Evolutionary conservation across 2,888 invertebrate species (phyloP).

Genomic region (Troides oblongomaculatus): DNA sequence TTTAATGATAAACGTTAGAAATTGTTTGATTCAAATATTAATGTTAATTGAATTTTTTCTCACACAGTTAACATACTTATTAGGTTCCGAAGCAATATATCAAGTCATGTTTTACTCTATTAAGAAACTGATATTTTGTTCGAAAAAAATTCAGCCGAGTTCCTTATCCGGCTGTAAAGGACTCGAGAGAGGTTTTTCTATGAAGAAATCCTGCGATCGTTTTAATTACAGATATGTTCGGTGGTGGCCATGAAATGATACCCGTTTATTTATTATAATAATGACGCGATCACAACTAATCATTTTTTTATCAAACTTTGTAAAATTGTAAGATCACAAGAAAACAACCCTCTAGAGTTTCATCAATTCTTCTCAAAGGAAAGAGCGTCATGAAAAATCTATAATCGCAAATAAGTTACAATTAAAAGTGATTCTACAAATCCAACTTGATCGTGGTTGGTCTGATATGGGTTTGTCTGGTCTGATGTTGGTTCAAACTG

Average conservation of each 20-base stretch:
- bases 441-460: too few species aligned
- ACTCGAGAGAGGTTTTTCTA: slow-evolving; percentile 34
- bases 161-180: slow-evolving; percentile 20
- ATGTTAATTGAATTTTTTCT: slow-evolving; percentile 23
- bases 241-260: slow-evolving; percentile 36
- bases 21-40: slow-evolving; percentile 1
- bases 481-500: too few species aligned
- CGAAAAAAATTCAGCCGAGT: slow-evolving; percentile 13
- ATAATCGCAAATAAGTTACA: too few species aligned
- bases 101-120: slow-evolving; percentile 21
- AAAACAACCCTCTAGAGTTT: too few species aligned
- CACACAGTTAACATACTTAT: slow-evolving; percentile 19
- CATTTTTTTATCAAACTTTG: neutral
- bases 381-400: too few species aligned
- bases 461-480: too few species aligned
- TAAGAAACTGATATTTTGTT: slow-evolving; percentile 16
- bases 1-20: neutral
- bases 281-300: slow-evolving; percentile 25
- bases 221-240: slow-evolving; percentile 40
- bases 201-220: slow-evolving; percentile 37
- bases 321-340: too few species aligned
- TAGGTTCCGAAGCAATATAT: slow-evolving; percentile 16
- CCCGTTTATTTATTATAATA: slow-evolving; percentile 34
- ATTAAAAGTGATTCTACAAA: too few species aligned
- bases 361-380: too few species aligned